Conservation (phyloP, 1,140 invertebrate species). For the Caenorhabditis remanei region DNA sequence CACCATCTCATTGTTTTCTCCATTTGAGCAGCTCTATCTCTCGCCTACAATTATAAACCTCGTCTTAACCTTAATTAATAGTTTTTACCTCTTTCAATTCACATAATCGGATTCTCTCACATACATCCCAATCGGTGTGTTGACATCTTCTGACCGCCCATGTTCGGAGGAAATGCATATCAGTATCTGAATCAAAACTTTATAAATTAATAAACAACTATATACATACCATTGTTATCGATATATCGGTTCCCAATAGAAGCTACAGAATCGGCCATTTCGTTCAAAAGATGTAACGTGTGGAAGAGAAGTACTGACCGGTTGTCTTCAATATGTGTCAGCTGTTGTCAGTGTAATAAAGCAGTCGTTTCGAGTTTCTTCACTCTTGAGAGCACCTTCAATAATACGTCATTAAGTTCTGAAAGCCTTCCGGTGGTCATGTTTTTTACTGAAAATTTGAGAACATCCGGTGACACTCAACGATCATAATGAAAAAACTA, state of each 20-base stretch:
- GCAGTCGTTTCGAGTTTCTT: conserved; percentile 42
- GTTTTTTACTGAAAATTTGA: neutral
- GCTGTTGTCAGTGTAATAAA: conserved; percentile 42
- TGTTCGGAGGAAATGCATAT: conserved; percentile 53
- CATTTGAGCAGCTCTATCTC: conserved; percentile 92
- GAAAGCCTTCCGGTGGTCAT: conserved; percentile 7
- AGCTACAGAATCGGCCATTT: conserved; percentile 47
- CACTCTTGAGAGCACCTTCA: neutral
- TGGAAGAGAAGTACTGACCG: conserved; percentile 25
- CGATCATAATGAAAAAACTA: too few species aligned
- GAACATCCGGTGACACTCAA: conserved; percentile 4
- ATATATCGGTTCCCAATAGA: conserved; percentile 39
- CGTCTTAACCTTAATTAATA: too few species aligned
- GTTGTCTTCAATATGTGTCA: neutral
- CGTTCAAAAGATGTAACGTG: conserved; percentile 1
- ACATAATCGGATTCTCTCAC: conserved; percentile 54
- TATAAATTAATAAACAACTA: too few species aligned
- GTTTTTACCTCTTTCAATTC: conserved; percentile 58
- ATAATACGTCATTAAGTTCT: conserved; percentile 20
- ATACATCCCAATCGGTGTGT: conserved; percentile 63
- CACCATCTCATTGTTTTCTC: conserved; percentile 99
- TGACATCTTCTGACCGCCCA: conserved; percentile 60
- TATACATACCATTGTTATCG: conserved; percentile 29
- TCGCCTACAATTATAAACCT: conserved; percentile 85
- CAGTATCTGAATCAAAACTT: neutral